Evolutionary conservation across 2,797 vertebrate genomes (phyloP), one percentile per base, ranked within the genome.

Genomic region (Philypnodon macrostomus): DNA sequence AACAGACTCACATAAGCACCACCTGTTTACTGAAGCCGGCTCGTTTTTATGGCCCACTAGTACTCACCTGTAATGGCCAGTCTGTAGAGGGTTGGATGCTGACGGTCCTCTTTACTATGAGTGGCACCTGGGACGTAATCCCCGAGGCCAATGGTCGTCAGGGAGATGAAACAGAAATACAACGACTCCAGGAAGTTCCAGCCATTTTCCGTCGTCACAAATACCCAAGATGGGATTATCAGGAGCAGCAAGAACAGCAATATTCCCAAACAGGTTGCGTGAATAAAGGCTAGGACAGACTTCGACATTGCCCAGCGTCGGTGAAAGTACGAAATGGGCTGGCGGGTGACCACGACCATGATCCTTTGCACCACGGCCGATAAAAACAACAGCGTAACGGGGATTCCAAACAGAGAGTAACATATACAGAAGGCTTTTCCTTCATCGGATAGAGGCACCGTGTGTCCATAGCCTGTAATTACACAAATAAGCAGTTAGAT

Each of bases 131-230:
- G 97, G 10, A 99, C 94, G 0, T 98, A 99, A 77, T 99, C 97
- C 4, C 97, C 97, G 0, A 99, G 91, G 47, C 97, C 96, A n/a
- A 99, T 98, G 74, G 97, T 99, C 38, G 94, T 96, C 63, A 99
- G 86, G 3, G 96, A 98, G 81, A 99, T 98, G 75, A 99, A 98
- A 67, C 97, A 99, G 64, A 99, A 99, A 63, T 99, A 99, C 64
- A 99, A 90, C 4, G 96, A 93, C 49, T 98, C 95, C 45, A 99
- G 85, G 65, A 93, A 98, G 88, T 93, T 96, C 96, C 96, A 99
- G 51, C 95, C 87, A 2, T 88, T 84, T 73, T 99, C 97, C 73
- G 95, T 41, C 19, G 58, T 59, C 2, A 90, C 82, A 71, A 98
- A 97, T 60, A 94, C 82, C 12, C 88, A 89, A 0, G 97, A 93